phyloP scores from a whole-genome alignment of 2,113 vertebrate species.

The Butorides virescens region DNA sequence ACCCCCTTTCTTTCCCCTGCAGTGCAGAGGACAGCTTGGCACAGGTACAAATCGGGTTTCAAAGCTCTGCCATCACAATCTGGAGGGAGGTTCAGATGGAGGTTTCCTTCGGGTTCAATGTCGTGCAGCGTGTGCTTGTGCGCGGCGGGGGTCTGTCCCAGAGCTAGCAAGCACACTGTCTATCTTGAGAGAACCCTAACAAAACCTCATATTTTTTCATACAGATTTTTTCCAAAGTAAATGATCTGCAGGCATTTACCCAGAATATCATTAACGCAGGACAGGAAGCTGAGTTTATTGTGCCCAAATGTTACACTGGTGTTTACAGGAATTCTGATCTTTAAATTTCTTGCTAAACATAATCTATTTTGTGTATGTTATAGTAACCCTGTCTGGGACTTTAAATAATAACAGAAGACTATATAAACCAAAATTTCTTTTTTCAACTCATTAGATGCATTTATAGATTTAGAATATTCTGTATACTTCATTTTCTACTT shows the following conservation, averaged over 20 bases:
- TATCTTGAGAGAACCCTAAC: background rate
- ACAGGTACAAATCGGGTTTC: background rate
- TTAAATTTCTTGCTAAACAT: slow-evolving; percentile 32
- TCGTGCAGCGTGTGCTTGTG: accelerated
- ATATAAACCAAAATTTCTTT: slow-evolving; percentile 52
- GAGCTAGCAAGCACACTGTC: background rate
- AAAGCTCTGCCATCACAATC: background rate
- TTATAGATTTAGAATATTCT: slow-evolving; percentile 62
- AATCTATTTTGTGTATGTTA: slow-evolving; percentile 40
- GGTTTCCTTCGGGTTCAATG: background rate
- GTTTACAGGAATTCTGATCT: slow-evolving; percentile 63
- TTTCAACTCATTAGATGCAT: slow-evolving; percentile 58
- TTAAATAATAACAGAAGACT: slow-evolving; percentile 61
- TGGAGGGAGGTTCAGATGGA: background rate
- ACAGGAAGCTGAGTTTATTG: slow-evolving; percentile 52
- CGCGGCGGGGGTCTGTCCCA: accelerated
- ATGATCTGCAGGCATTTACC: slow-evolving; percentile 16
- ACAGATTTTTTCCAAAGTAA: slow-evolving; percentile 40
- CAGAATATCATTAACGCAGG: slow-evolving; percentile 27
- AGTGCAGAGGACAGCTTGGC: background rate
- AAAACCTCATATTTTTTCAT: background rate
- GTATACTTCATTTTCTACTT: slow-evolving; percentile 46
- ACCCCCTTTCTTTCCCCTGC: background rate
- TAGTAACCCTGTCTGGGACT: slow-evolving; percentile 34
- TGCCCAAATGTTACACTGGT: slow-evolving; percentile 15